Conservation (phyloP, 2,888 invertebrate species). For the Didymodactylos carnosus region DNA sequence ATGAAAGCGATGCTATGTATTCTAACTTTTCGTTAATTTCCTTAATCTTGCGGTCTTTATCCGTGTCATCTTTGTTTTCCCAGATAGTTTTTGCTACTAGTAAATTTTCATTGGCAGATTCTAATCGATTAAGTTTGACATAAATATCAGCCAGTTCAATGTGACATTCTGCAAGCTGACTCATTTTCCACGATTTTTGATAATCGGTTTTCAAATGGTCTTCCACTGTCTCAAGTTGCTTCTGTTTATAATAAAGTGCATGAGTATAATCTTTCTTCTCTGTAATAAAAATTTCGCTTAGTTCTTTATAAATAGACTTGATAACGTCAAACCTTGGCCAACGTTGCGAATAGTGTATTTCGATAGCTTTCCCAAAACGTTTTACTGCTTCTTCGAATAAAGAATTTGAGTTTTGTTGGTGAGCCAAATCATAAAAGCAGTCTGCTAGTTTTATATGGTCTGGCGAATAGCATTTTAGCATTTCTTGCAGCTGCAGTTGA, state of each 20-base stretch:
- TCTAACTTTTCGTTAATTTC: neutral
- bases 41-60: neutral
- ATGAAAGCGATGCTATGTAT: no score
- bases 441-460: neutral
- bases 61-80: neutral
- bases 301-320: neutral
- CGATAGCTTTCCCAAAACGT: neutral
- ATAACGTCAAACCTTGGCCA: neutral
- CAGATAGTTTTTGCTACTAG: neutral
- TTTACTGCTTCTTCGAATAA: neutral
- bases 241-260: neutral
- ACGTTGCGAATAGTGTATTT: neutral
- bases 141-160: neutral
- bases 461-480: neutral
- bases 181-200: neutral
- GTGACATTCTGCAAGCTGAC: neutral
- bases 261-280: neutral
- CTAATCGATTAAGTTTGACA: neutral
- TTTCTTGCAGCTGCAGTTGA: neutral
- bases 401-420: neutral
- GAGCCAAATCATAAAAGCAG: neutral
- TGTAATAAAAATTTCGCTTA: neutral
- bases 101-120: neutral
- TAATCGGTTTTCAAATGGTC: neutral
- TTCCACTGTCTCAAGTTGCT: neutral